Evolutionary conservation across 2,888 invertebrate genomes (phyloP), one percentile per base, ranked within the genome.

Genomic region (Drosophila yooni): DNA sequence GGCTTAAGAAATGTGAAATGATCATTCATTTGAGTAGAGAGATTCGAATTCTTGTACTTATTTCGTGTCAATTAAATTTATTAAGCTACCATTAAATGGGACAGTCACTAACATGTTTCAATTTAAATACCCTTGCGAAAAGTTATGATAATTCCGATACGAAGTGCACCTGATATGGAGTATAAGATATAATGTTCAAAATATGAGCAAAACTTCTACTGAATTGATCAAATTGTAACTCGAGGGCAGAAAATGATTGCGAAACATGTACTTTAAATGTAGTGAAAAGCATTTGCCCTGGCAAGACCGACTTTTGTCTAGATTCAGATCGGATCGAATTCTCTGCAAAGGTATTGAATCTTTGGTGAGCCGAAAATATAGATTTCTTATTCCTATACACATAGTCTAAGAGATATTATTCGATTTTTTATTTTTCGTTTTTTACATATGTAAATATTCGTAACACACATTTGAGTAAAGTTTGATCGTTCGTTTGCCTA

Each of bases 1-100:
- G 11, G 13, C 33, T 34, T 56, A 8, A 33, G 38, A 70, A 25
- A 29, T 60, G n/a, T 21, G 50, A 33, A 33, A 21, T n/a, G 15
- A 54, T 31, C 48, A 33, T 25, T 38, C 21, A 34, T 25, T 8
- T 34, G 21, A 46, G 11, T 48, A 62, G 13, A 18, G 53, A 40
- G 21, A 43, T 51, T 34, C 25, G n/a, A 36, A 50, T 27, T 53
- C 53, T 62, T 70, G 51, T 46, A 53, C 64, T 56, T 11, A 46
- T 38, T 64, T 60, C 25, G 48, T 59, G 66, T 53, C 34, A 40
- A 58, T 56, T 40, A 15, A 34, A 52, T 52, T n/a, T n/a, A 59
- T 66, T 36, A 18, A 57, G 34, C 70, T 67, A 63, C 76, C 71
- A 80, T 78, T 78, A 2, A 64, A 76, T 79, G 76, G 76, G 70